Evolutionary conservation across 2,113 vertebrate species (phyloP).

Genomic region (Pluvianellus socialis): DNA sequence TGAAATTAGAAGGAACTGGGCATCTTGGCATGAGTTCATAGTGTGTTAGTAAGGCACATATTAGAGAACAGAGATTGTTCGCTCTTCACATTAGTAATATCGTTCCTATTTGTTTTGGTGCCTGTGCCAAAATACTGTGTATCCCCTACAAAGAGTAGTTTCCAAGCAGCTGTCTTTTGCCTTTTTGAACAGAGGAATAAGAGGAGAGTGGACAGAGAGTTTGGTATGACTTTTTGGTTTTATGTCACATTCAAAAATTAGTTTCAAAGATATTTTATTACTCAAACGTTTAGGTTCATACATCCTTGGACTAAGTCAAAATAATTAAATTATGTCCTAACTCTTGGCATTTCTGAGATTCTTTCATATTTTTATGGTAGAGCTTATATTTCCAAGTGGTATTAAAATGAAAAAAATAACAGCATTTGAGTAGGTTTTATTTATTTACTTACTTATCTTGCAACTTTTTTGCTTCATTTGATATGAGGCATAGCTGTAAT

Average conservation of each 20-base stretch:
- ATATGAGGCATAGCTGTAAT: background rate
- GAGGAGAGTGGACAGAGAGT: background rate
- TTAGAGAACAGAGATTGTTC: background rate
- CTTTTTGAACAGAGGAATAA: background rate
- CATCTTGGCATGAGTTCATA: background rate
- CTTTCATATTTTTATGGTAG: background rate
- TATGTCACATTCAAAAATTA: background rate
- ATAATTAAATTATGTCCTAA: background rate
- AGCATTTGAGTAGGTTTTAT: background rate
- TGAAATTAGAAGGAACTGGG: constrained; percentile 17
- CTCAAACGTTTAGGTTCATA: background rate
- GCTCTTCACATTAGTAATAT: background rate
- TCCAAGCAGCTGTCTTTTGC: background rate
- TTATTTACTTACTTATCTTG: background rate
- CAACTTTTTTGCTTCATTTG: background rate
- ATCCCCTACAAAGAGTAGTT: background rate
- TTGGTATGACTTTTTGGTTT: background rate
- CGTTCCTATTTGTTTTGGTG: background rate
- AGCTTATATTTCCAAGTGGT: background rate
- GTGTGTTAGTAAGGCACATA: background rate
- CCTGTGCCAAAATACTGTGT: background rate
- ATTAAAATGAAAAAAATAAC: background rate
- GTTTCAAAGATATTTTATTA: background rate
- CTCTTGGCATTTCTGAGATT: background rate
- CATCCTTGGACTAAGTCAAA: background rate